Base-by-base conservation (phyloP, 2,113 vertebrate species). In the Perca schrenkii region DNA sequence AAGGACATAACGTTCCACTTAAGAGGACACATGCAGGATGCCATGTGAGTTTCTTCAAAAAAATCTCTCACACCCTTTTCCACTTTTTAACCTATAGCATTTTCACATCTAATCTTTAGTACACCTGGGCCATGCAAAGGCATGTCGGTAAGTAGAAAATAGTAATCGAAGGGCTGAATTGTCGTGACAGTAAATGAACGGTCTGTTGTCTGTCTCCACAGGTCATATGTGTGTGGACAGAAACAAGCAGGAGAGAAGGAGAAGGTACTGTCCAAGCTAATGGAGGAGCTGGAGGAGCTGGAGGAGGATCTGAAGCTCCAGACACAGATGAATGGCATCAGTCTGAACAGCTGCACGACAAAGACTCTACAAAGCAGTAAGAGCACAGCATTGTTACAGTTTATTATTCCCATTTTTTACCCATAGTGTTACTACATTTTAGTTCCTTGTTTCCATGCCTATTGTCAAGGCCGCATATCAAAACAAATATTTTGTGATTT, bases 351-450 rank as follows among this genome's bases (percentile, higher is more conserved):
- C 57, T 97, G 96, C 85, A 93, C 65, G 43, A 92, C 83, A 84
- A 95, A 95, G 83, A 97, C 88, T 4, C 8, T 96, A 58, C 89
- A 95, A 71, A 94, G 86, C 78, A 89, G 97, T 99, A 94, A 94
- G 96, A 21, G 8, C 49, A 19, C 12, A 17, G 3, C 3, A 1
- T 1, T 3, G 1, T 40, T 40, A 21, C 31, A 62, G 34, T 12
- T 21, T 12, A 40, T 40, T 62, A 36, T 62, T 40, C 4, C 31
- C 8, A 11, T 61, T 12, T 22, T 36, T 17, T 19, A 36, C 8
- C 16, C 16, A 5, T 19, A 62, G 31, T 1, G 8, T 62, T 36
- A 36, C 17, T 36, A 61, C 8, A 61, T 16, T 17, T 61, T 36
- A 34, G 16, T 19, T 19, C 31, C 8, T 19, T 61, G 31, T 61